These are phyloP conservation scores for Salmo trutta DNA, from an alignment of 2,797 vertebrate species.

Conservation along the genomic window DNA sequence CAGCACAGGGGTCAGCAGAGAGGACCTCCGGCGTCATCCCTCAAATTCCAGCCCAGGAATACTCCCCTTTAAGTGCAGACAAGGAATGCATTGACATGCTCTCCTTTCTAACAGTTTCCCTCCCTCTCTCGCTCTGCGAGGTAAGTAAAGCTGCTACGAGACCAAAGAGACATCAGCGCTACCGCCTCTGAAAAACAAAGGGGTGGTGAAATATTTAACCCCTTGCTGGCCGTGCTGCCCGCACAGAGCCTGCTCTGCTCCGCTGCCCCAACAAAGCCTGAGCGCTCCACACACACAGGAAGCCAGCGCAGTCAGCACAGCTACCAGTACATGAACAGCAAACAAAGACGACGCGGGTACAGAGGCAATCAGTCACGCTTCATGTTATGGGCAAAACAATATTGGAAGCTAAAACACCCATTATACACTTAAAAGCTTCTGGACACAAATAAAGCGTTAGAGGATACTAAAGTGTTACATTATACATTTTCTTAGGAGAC, in stretches of 20 bases:
- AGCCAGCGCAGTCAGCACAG: background rate
- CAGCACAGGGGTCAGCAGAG: constrained; percentile 64
- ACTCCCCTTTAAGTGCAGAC: constrained; percentile 56
- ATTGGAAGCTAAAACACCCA: background rate
- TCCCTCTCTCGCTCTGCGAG: background rate
- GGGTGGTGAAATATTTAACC: constrained; percentile 67
- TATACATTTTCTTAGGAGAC: background rate
- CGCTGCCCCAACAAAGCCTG: constrained; percentile 33
- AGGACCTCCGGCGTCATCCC: constrained; percentile 68
- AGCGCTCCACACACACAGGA: constrained; percentile 34
- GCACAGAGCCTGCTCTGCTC: constrained; percentile 17
- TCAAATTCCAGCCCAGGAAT: constrained; percentile 65
- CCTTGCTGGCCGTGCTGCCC: constrained; percentile 50
- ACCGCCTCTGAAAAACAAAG: constrained; percentile 66
- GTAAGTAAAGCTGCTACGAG: constrained; percentile 60
- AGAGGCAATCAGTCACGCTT: constrained; percentile 34
- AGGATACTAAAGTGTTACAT: background rate
- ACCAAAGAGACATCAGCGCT: constrained; percentile 65
- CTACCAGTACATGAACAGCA: background rate
- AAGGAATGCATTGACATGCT: constrained; percentile 62
- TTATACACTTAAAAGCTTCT: constrained; percentile 2
- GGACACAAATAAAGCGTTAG: constrained; percentile 17
- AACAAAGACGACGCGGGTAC: constrained; percentile 5
- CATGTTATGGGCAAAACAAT: constrained; percentile 25
- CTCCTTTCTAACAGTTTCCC: background rate